phyloP scores from a whole-genome alignment of 2,888 invertebrate species.

The Coenonympha glycerion region DNA sequence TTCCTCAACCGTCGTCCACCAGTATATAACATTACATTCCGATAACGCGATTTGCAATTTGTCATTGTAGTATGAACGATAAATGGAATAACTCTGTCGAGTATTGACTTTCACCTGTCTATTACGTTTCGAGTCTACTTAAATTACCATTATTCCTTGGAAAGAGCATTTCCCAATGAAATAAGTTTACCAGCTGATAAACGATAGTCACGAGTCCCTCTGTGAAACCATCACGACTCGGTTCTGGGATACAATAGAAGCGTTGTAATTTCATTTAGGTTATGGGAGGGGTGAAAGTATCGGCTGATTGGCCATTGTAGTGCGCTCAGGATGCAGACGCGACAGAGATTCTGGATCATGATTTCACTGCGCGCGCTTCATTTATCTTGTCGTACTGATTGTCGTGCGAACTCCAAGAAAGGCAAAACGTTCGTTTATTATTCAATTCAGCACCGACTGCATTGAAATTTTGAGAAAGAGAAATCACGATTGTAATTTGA shows the following conservation, averaged over 20 bases:
- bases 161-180: constrained; percentile 60
- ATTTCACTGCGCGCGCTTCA: constrained; percentile 56
- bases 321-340: constrained; percentile 38
- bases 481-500: constrained; percentile 34
- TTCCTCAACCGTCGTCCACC: not conserved
- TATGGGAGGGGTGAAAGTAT: constrained; percentile 65
- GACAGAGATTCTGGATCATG: constrained; percentile 56
- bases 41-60: constrained; percentile 33
- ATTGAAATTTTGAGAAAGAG: constrained; percentile 49
- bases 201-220: constrained; percentile 67
- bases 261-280: constrained; percentile 64
- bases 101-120: constrained; percentile 67
- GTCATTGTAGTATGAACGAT: constrained; percentile 36
- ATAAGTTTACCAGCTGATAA: constrained; percentile 59
- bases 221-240: constrained; percentile 67
- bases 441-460: constrained; percentile 50
- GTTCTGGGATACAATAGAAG: constrained; percentile 59
- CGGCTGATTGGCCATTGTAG: constrained; percentile 64
- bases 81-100: constrained; percentile 36
- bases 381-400: constrained; percentile 59
- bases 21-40: constrained; percentile 19
- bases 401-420: constrained; percentile 54
- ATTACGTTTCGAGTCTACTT: constrained; percentile 53
- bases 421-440: constrained; percentile 52
- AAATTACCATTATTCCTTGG: constrained; percentile 57